Conservation (phyloP, 1,140 invertebrate genomes). For the Drosophila repletoides region DNA sequence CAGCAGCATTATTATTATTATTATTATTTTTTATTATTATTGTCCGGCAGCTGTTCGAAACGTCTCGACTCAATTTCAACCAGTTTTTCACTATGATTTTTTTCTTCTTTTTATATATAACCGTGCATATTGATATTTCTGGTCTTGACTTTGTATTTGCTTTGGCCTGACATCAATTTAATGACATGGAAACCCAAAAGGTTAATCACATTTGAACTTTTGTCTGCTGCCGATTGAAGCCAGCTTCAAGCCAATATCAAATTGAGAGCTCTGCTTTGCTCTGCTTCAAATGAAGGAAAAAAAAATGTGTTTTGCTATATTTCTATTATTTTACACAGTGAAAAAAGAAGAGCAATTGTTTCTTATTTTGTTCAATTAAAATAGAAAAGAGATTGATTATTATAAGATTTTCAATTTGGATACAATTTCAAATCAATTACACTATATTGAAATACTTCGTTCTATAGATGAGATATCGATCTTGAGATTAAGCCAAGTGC, state of each 20-base stretch:
- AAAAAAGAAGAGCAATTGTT: too few species aligned
- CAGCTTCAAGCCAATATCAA: neutral
- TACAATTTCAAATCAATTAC: too few species aligned
- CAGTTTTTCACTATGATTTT: constrained; percentile 67
- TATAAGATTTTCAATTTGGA: too few species aligned
- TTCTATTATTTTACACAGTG: too few species aligned
- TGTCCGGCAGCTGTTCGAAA: constrained; percentile 44
- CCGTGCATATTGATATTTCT: neutral
- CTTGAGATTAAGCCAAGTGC: too few species aligned
- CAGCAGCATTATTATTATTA: constrained; percentile 28
- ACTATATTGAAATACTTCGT: too few species aligned
- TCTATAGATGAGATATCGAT: too few species aligned
- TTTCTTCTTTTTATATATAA: constrained; percentile 30
- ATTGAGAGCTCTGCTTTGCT: too few species aligned
- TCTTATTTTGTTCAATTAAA: too few species aligned
- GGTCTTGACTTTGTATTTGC: constrained; percentile 12
- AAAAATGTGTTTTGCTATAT: too few species aligned
- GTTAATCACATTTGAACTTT: constrained; percentile 78
- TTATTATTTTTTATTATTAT: constrained; percentile 37
- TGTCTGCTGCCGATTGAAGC: constrained; percentile 15
- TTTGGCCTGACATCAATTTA: constrained; percentile 70
- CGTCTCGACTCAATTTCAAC: constrained; percentile 54
- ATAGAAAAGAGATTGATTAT: too few species aligned
- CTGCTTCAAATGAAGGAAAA: too few species aligned
- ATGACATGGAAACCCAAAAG: constrained; percentile 68